Conservation (phyloP, 92 coral and sea anemone genomes). For the Phenganax stokvisi region DNA sequence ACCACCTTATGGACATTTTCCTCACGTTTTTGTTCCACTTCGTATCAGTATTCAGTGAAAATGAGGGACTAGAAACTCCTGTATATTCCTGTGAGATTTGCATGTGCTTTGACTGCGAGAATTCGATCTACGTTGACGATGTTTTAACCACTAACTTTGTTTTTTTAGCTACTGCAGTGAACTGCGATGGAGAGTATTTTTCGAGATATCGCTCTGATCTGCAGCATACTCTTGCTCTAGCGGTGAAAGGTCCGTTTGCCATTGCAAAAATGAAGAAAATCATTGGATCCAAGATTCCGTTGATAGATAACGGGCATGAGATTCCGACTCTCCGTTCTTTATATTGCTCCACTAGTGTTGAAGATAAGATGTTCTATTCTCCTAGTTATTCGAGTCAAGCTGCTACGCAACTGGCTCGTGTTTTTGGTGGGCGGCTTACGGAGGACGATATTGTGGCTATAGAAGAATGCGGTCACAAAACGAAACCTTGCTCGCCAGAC, state of each 20-base stretch:
- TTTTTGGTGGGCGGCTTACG: constrained; percentile 94
- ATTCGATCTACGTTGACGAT: too few species aligned
- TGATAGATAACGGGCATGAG: constrained; percentile 72
- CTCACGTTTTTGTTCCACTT: too few species aligned
- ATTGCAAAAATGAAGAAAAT: constrained; percentile 67
- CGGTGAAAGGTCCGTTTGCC: constrained; percentile 81
- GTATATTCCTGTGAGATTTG: too few species aligned
- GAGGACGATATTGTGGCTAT: constrained; percentile 64
- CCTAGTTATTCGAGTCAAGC: constrained; percentile 69
- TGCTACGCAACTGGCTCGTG: constrained; percentile 63
- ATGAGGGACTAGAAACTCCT: too few species aligned
- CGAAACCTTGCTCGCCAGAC: constrained; percentile 26
- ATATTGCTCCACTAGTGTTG: constrained; percentile 53
- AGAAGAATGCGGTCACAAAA: background rate
- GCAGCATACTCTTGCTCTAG: constrained; percentile 59
- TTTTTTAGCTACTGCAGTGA: background rate
- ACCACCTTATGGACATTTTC: too few species aligned
- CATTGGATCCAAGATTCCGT: constrained; percentile 77
- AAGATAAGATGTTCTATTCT: constrained; percentile 84
- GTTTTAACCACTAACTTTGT: background rate
- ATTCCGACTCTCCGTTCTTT: constrained; percentile 80
- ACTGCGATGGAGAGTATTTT: background rate
- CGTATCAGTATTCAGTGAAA: too few species aligned
- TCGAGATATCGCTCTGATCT: constrained; percentile 8
- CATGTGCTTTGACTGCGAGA: too few species aligned